Base-by-base conservation (phyloP, 2,888 invertebrate species). In the Boloria euphrosyne region DNA sequence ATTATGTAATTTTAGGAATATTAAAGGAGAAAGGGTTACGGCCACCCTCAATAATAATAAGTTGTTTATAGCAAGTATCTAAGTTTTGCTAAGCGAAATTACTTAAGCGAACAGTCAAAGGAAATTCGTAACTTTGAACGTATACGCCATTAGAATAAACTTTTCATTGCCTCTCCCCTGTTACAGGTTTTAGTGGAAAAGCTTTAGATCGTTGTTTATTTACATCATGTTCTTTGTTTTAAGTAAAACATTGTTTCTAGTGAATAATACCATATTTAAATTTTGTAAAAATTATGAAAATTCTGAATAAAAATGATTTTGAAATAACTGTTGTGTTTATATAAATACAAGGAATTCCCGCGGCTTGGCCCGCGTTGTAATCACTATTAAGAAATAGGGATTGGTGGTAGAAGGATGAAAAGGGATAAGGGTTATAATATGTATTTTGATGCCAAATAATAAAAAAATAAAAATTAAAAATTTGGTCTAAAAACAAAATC, bases 161-260 rank as follows among this genome's bases (percentile, higher is more conserved):
- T 70, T 73, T 73, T 71, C 65, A 73, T 71, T 65, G 62, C 70
- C 66, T 65, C 66, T 65, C 66, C 66, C 65, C 54, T 68, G 66
- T 52, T 64, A 62, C 60, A 59, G 62, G 62, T 60, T 71, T 68
- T 51, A 66, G 64, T 69, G 65, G 58, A 60, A 67, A 65, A 52
- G 50, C 65, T 66, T 65, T 66, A 65, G 54, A 46, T 49, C 18
- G 50, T 17, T 38, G 38, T 47, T 68, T 52, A 65, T 58, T 54
- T 54, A 54, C 17, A 38, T 31, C 7, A 31, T 31, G 6, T 5
- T 31, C 6, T 31, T 31, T 31, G 7, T 31, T 7, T 31, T 31
- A 31, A 31, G 31, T 31, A 31, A 7, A 31, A 31, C 13, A 60
- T 6, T 50, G 10, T 44, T 53, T 62, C n/a, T 44, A 52, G 43